Base-by-base conservation (phyloP, 2,113 vertebrate species). In the Brevimyrus niger region DNA sequence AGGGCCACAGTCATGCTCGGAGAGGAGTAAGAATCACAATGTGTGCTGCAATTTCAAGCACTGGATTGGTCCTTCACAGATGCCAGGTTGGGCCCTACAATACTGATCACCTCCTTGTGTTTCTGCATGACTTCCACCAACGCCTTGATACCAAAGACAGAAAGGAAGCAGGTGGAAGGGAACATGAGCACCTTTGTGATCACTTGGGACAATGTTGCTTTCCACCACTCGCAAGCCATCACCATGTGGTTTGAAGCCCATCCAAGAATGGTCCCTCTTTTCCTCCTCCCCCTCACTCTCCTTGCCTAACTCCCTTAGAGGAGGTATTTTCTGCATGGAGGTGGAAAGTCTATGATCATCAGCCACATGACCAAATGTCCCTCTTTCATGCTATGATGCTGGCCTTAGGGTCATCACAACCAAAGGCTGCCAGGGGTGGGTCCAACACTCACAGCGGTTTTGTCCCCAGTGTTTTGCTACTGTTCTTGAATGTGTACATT, bases 81-180 rank as follows among this genome's bases (percentile, higher is more conserved):
- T 88, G 87, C 42, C 58, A 88, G 87, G 38, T 88, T 88, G 58
- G 87, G 8, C 42, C 87, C 55, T 73, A 73, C 42, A 47, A 73
- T 46, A 88, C 87, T n/a, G 38, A 80, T 42, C 9, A n/a, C 73
- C 50, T 89, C 46, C 58, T 61, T 61, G 23, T 61, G 58, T 61
- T 61, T n/a, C 58, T 61, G 23, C 58, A 61, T 61, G 58, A 61
- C 23, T 2, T 61, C 23, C 76, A 84, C 48, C 27, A 44, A 51
- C 11, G 3, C 3, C 73, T 51, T 51, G 88, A 35, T 83, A 13
- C 27, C 47, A 53, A 76, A 50, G 42, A 13, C 21, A 65, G 3
- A 87, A 53, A 55, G 48, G 84, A 27, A 87, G 1, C 48, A 53
- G 48, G 48, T 51, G 48, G 27, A 27, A 51, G 48, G n/a, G 27